phyloP scores from a whole-genome alignment of 92 coral and sea anemone genomes.

The Desmophyllum pertusum region DNA sequence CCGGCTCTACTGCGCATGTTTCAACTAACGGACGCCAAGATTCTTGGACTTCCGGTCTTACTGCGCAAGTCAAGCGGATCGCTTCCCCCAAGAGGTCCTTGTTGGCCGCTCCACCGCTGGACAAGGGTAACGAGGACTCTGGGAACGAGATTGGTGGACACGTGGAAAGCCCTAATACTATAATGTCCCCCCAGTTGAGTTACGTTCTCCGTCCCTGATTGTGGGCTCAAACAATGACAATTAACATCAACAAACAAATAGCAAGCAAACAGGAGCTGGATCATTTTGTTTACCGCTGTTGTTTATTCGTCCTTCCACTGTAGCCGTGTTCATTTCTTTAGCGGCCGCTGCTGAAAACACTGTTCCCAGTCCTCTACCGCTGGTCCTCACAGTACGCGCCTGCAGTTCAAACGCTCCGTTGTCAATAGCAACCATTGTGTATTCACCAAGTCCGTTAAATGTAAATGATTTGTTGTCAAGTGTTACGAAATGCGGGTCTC shows the following conservation, averaged over 20 bases:
- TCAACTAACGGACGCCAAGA: too few species aligned
- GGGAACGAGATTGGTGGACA: too few species aligned
- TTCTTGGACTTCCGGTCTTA: too few species aligned
- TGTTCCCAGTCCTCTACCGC: conserved; percentile 71
- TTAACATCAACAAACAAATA: background rate
- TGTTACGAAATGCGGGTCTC: conserved; percentile 84
- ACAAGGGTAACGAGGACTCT: too few species aligned
- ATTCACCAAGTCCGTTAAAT: conserved; percentile 88
- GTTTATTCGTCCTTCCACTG: conserved; percentile 30
- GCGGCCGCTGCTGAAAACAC: conserved; percentile 59
- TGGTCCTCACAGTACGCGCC: conserved; percentile 68
- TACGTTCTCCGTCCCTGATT: too few species aligned
- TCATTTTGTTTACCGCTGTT: background rate
- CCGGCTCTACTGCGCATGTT: too few species aligned
- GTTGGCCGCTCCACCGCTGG: too few species aligned
- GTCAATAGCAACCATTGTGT: conserved; percentile 66
- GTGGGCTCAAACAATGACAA: background rate
- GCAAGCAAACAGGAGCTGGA: background rate
- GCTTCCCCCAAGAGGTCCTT: too few species aligned
- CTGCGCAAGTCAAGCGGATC: too few species aligned
- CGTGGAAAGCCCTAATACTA: too few species aligned
- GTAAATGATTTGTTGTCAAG: conserved; percentile 64
- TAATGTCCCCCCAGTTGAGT: too few species aligned
- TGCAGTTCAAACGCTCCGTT: conserved; percentile 77
- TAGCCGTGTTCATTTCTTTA: conserved; percentile 20